Percentiles rank a stretch among this genome's conserved stretches.
phyloP scores from a whole-genome alignment of 2,888 invertebrate genomes.

The Drosophila mercatorum region DNA sequence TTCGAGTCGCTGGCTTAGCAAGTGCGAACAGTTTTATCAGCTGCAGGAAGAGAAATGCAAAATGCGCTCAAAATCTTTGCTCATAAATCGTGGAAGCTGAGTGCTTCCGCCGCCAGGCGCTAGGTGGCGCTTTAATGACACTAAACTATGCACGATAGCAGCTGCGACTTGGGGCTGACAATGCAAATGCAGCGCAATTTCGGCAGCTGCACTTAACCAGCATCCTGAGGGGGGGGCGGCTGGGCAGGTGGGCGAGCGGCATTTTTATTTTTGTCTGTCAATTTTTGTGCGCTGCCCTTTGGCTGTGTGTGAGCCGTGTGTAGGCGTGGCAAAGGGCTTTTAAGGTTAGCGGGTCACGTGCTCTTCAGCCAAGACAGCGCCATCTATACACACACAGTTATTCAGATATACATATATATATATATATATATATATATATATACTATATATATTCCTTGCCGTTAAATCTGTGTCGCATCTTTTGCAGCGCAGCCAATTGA shows the following conservation, averaged over 20 bases:
- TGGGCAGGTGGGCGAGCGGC: not conserved
- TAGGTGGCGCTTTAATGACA: constrained; percentile 60
- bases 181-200: constrained; percentile 65
- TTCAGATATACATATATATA: too few relatives aligned
- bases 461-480: constrained; percentile 50
- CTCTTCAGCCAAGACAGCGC: constrained; percentile 46
- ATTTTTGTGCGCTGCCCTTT: constrained; percentile 67
- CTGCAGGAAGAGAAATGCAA: constrained; percentile 28
- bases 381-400: not conserved
- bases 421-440: too few relatives aligned
- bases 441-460: constrained; percentile 9
- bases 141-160: constrained; percentile 57
- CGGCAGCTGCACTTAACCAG: constrained; percentile 42
- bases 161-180: constrained; percentile 34
- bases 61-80: constrained; percentile 24
- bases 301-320: constrained; percentile 39
- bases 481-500: constrained; percentile 62
- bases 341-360: constrained; percentile 79
- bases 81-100: constrained; percentile 68
- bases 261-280: constrained; percentile 51
- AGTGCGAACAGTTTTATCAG: constrained; percentile 60
- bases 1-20: constrained; percentile 15
- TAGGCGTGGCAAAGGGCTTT: constrained; percentile 36
- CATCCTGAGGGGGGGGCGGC: constrained; percentile 24
- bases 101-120: constrained; percentile 59